These are phyloP conservation scores for Tetranychus piercei DNA, from an alignment of 2,888 invertebrate genomes.

Conservation along the genomic window DNA sequence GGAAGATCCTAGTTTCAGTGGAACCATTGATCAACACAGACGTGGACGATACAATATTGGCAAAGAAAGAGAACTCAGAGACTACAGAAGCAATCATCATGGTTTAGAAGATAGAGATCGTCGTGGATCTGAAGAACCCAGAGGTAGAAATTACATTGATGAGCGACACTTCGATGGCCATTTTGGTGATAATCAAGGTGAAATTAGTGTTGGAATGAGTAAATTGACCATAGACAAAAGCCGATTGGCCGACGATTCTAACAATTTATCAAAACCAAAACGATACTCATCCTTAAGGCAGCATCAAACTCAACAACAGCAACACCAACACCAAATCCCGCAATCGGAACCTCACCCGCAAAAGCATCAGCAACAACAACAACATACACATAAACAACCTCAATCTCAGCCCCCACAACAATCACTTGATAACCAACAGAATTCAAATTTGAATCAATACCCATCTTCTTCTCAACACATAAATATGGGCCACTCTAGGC, in stretches of 20 bases:
- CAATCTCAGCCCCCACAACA: conserved; percentile 5
- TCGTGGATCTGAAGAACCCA: neutral
- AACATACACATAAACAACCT: neutral
- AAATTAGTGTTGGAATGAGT: neutral
- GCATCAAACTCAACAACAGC: conserved; percentile 29
- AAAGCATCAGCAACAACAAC: neutral
- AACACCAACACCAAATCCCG: conserved; percentile 19
- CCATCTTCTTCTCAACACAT: neutral
- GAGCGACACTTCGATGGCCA: conserved; percentile 3
- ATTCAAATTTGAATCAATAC: conserved; percentile 4
- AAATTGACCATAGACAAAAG: neutral
- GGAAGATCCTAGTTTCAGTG: neutral
- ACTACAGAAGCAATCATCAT: conserved; percentile 4
- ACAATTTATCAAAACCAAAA: conserved; percentile 34
- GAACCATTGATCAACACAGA: neutral
- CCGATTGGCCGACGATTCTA: neutral
- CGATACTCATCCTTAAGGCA: conserved; percentile 50
- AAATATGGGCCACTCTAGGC: neutral
- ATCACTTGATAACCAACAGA: conserved; percentile 7
- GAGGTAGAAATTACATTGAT: conserved; percentile 8
- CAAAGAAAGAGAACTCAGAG: conserved; percentile 2
- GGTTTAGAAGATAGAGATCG: conserved; percentile 14
- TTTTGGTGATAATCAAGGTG: neutral
- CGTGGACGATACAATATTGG: neutral
- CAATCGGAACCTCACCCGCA: neutral